Conservation (phyloP, 1,140 invertebrate genomes). For the Aphelenchoides fujianensis region DNA sequence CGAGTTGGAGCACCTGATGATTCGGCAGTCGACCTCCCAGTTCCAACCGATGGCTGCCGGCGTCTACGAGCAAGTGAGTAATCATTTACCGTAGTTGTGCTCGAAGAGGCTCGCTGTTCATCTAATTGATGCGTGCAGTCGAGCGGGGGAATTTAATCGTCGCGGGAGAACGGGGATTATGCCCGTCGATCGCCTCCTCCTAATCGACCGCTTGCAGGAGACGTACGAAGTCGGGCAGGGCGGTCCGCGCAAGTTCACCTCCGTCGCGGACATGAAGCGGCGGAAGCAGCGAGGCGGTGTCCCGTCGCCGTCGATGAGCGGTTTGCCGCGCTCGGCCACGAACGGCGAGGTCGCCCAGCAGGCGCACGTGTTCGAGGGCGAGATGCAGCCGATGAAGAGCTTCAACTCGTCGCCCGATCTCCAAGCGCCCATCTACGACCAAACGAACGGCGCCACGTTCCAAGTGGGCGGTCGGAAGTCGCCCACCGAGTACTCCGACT, state of each 20-base stretch:
- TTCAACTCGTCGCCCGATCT: slow-evolving; percentile 56
- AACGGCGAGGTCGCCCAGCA: slow-evolving; percentile 15
- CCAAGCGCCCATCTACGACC: not conserved
- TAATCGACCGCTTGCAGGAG: slow-evolving; percentile 33
- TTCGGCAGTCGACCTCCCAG: slow-evolving; percentile 69
- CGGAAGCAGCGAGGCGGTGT: slow-evolving; percentile 66
- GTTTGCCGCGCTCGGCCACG: slow-evolving; percentile 16
- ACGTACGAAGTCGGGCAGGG: not conserved
- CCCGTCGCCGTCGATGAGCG: slow-evolving; percentile 30
- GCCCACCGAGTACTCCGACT: slow-evolving; percentile 35
- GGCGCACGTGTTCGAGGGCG: slow-evolving; percentile 23
- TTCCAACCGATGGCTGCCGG: slow-evolving; percentile 38
- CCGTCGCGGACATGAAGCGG: slow-evolving; percentile 89
- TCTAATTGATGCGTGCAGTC: no score
- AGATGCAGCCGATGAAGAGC: slow-evolving; percentile 43
- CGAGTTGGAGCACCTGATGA: slow-evolving; percentile 83
- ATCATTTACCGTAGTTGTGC: no score
- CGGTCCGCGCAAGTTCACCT: slow-evolving; percentile 75
- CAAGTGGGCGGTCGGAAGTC: not conserved
- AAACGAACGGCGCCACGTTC: slow-evolving; percentile 2
- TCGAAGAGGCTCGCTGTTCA: no score
- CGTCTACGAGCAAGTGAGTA: slow-evolving; percentile 37
- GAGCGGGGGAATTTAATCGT: not conserved
- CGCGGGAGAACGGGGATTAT: not conserved
- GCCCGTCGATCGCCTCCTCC: slow-evolving; percentile 10